Evolutionary conservation across 2,888 invertebrate genomes (phyloP).

Genomic region (Pegoplata infirma): DNA sequence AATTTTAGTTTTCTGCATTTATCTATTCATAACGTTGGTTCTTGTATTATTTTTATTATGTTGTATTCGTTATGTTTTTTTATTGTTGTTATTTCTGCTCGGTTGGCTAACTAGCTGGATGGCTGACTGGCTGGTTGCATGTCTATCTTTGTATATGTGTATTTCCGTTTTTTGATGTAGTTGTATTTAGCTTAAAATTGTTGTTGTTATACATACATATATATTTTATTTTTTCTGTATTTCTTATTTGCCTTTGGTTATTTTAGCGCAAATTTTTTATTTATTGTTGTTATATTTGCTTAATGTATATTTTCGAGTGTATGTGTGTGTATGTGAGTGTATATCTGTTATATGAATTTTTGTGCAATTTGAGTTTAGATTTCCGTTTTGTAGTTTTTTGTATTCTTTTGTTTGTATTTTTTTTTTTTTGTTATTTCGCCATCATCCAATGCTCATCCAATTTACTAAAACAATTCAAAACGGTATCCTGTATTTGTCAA

Average conservation of each 20-base stretch:
- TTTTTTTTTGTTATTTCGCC: conserved; percentile 34
- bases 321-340: neutral
- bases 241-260: conserved; percentile 51
- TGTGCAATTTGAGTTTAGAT: conserved; percentile 46
- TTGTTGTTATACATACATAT: no score
- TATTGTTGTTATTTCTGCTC: conserved; percentile 28
- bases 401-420: neutral
- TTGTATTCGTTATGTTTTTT: conserved; percentile 19
- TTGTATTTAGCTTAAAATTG: neutral
- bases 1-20: conserved; percentile 19
- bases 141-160: neutral
- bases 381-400: conserved; percentile 33
- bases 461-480: conserved; percentile 58
- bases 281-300: conserved; percentile 52
- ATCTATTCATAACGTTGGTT: conserved; percentile 46
- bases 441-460: conserved; percentile 53
- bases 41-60: conserved; percentile 20
- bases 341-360: conserved; percentile 14
- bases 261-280: conserved; percentile 51
- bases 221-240: conserved; percentile 1
- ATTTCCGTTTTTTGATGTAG: conserved; percentile 3
- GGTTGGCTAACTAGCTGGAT: conserved; percentile 49
- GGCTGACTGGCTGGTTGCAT: conserved; percentile 11
- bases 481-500: conserved; percentile 57
- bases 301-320: neutral